These are phyloP conservation scores for Quadriops clusia DNA, from an alignment of 2,888 invertebrate species.

Conservation along the genomic window DNA sequence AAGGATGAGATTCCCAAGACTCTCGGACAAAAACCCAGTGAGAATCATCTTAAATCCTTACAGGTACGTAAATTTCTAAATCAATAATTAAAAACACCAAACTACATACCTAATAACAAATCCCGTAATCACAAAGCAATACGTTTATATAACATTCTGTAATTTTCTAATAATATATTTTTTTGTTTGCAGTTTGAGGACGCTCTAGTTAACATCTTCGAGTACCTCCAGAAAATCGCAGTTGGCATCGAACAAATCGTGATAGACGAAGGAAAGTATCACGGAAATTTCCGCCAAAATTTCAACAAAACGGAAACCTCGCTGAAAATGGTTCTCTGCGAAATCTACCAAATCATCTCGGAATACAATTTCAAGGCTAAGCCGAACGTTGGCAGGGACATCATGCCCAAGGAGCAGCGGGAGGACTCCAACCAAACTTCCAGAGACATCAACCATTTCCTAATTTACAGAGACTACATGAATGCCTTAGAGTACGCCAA, in stretches of 20 bases:
- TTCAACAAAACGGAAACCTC: constrained; percentile 49
- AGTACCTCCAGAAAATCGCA: constrained; percentile 57
- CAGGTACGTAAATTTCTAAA: constrained; percentile 32
- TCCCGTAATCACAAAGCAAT: no score
- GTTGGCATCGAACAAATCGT: constrained; percentile 57
- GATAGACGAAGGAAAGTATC: constrained; percentile 44
- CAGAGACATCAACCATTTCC: no score
- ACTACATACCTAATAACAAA: no score
- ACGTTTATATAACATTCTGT: no score
- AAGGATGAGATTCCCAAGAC: constrained; percentile 38
- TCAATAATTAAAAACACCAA: background rate
- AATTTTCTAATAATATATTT: constrained; percentile 4
- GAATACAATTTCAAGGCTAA: constrained; percentile 40
- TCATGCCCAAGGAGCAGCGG: constrained; percentile 35
- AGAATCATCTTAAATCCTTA: constrained; percentile 34
- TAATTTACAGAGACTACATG: constrained; percentile 52
- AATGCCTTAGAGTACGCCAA: constrained; percentile 46
- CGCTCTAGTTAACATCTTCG: constrained; percentile 44
- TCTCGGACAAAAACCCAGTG: constrained; percentile 33
- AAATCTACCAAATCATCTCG: constrained; percentile 48
- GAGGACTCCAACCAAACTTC: constrained; percentile 32
- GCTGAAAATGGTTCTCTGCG: constrained; percentile 53
- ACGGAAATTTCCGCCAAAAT: constrained; percentile 38
- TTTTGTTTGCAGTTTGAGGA: constrained; percentile 37
- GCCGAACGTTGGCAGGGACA: constrained; percentile 37